Conservation (phyloP, 2,797 vertebrate species). For the Momotus momota region DNA sequence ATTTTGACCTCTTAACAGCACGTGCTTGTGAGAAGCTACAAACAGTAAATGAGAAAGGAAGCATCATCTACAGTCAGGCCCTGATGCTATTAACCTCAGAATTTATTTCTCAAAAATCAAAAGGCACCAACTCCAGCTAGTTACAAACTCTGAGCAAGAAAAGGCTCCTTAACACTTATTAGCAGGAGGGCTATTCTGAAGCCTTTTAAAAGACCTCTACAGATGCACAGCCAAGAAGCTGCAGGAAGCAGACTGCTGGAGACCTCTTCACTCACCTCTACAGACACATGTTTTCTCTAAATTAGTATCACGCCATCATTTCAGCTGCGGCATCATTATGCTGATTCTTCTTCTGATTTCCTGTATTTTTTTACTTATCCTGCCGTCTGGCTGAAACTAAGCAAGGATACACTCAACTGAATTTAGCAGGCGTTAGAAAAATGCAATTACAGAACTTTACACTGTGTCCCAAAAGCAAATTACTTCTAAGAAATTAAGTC, state of each 20-base stretch:
- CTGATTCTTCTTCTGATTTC: not conserved
- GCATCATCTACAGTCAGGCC: not conserved
- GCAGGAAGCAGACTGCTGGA: not conserved
- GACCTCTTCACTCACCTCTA: not conserved
- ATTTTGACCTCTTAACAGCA: not conserved
- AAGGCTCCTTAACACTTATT: not conserved
- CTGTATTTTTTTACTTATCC: not conserved
- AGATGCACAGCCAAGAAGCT: not conserved
- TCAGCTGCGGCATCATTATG: not conserved
- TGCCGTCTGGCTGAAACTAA: too few species aligned
- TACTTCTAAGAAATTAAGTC: not conserved
- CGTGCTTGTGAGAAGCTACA: not conserved
- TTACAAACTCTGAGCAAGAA: not conserved
- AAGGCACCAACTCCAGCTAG: not conserved
- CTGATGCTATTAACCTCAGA: not conserved
- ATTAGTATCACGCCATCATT: not conserved
- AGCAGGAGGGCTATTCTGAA: not conserved
- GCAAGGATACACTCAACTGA: not conserved
- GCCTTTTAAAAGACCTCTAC: not conserved
- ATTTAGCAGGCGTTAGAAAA: not conserved
- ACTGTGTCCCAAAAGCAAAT: not conserved
- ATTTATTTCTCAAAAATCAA: not conserved
- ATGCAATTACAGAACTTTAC: not conserved
- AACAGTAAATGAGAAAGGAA: not conserved
- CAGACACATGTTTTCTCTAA: not conserved